Evolutionary conservation across 1,140 invertebrate species (phyloP).

Genomic region (Microvelia longipes): DNA sequence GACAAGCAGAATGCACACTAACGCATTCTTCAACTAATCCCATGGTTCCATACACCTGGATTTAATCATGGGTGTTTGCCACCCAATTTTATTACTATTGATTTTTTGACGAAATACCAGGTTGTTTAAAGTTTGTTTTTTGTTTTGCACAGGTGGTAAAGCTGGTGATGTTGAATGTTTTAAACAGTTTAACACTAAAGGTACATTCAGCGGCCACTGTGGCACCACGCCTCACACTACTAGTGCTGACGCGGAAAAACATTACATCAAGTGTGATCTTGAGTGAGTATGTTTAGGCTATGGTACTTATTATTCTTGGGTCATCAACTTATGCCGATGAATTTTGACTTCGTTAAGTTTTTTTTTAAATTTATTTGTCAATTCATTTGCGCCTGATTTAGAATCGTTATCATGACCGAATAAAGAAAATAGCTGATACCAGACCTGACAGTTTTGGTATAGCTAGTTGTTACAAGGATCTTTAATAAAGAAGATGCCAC

Average conservation of each 20-base stretch:
- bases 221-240: slow-evolving; percentile 36
- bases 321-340: not conserved
- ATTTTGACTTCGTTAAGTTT: not conserved
- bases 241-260: slow-evolving; percentile 43
- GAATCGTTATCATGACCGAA: not conserved
- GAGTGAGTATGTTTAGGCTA: slow-evolving; percentile 59
- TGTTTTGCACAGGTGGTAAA: slow-evolving; percentile 41
- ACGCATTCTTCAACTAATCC: too few relatives aligned
- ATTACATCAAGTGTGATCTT: slow-evolving; percentile 68
- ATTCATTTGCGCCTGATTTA: not conserved
- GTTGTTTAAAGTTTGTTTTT: slow-evolving; percentile 1
- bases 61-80: too few relatives aligned
- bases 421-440: too few relatives aligned
- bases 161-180: slow-evolving; percentile 74
- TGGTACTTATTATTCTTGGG: not conserved
- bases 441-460: too few relatives aligned
- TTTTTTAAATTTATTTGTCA: not conserved
- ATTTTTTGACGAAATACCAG: too few relatives aligned
- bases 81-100: too few relatives aligned
- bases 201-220: slow-evolving; percentile 84
- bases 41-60: too few relatives aligned
- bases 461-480: too few relatives aligned
- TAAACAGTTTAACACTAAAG: slow-evolving; percentile 85
- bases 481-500: too few relatives aligned
- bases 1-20: too few relatives aligned